phyloP scores from a whole-genome alignment of 2,888 invertebrate genomes.

The Macrostomum cliftonense region DNA sequence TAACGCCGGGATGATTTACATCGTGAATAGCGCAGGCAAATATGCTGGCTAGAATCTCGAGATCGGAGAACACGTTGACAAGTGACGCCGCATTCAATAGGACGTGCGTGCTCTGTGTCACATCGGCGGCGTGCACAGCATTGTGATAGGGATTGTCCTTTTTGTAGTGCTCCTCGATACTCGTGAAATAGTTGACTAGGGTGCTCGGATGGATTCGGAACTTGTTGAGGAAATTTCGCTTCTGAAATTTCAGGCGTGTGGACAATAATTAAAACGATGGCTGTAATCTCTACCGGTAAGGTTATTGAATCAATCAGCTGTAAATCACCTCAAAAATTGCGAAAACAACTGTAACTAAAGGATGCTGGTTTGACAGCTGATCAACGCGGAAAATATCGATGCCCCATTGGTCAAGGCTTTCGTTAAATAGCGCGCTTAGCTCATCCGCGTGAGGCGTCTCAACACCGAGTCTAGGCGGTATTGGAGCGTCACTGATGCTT shows the following conservation, averaged over 20 bases:
- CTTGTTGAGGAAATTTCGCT: slow-evolving; percentile 65
- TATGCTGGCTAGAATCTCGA: slow-evolving; percentile 83
- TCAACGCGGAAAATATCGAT: slow-evolving; percentile 8
- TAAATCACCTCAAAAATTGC: slow-evolving; percentile 5
- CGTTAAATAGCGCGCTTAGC: not conserved
- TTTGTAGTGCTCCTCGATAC: slow-evolving; percentile 90
- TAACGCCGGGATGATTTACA: slow-evolving; percentile 95
- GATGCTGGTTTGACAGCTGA: slow-evolving; percentile 4
- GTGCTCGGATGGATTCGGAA: slow-evolving; percentile 84
- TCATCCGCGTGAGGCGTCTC: not conserved
- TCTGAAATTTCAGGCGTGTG: slow-evolving; percentile 41
- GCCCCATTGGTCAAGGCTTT: slow-evolving; percentile 3
- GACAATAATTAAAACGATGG: too few relatives aligned
- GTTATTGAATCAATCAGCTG: too few relatives aligned
- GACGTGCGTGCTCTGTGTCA: slow-evolving; percentile 87
- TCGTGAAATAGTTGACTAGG: slow-evolving; percentile 84
- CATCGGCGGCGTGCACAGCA: slow-evolving; percentile 90
- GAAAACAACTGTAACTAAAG: slow-evolving; percentile 4
- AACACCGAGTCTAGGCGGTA: not conserved
- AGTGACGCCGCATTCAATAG: slow-evolving; percentile 84
- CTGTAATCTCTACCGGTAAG: too few relatives aligned
- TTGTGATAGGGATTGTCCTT: slow-evolving; percentile 98
- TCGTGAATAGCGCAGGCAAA: slow-evolving; percentile 97
- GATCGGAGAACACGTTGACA: slow-evolving; percentile 87
- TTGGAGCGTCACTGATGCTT: too few relatives aligned